Base-by-base conservation (phyloP, 2,888 invertebrate genomes). In the Altica lythri region DNA sequence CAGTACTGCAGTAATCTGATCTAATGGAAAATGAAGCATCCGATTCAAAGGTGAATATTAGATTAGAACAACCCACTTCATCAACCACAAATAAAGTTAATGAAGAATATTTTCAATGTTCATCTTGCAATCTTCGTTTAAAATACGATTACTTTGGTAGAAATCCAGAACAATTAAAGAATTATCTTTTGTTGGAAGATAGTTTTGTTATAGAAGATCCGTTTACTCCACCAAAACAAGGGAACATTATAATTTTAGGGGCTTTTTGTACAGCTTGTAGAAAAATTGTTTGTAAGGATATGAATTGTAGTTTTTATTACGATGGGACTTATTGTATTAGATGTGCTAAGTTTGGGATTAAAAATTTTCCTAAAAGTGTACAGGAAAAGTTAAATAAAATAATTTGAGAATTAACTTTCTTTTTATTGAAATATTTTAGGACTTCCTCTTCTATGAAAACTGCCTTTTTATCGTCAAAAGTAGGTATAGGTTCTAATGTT, bases 161-260 rank as follows among this genome's bases (percentile, higher is more conserved):
- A 9, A 80, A 81, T 56, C 90, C 92, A 16, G 86, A 88, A 2
- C 92, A 90, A 72, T 82, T 85, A 1, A 83, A 84, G 60, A 82
- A 85, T 52, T 78, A 90, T 29, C 73, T 77, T 25, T 83, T 92
- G 49, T 77, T 81, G 61, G 90, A 91, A 71, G 83, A 89, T 22
- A 86, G 85, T 57, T 95, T 88, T 74, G 75, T 92, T 0, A 88
- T 90, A 83, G 88, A 88, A 68, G 93, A 94, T 77, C 94, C 94
- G 0, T 94, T 93, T 70, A 83, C 85, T 66, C 82, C 87, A 1
- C 85, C 86, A 4, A 85, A 84, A 49, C 85, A 83, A 71, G 84
- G 87, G n/a, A 88, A 92, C 74, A 86, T 86, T 67, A 76, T 92
- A 56, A 80, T 91, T 2, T 70, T 94, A 12, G 95, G 94, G 1